Base-by-base conservation (phyloP, 2,113 vertebrate genomes). In the Theristicus caerulescens region DNA sequence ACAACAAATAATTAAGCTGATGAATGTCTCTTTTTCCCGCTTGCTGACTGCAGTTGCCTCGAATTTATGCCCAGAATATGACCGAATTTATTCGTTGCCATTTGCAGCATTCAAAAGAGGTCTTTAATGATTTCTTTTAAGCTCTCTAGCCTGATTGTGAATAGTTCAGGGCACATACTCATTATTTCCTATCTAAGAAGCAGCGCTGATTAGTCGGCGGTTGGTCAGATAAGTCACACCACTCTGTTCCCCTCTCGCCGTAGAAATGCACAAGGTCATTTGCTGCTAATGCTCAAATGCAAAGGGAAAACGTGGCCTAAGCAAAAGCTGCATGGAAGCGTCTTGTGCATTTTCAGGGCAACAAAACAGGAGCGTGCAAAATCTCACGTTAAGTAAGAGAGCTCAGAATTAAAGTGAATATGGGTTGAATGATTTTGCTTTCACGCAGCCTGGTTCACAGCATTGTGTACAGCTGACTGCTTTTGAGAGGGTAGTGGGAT, bases 71-170 rank as follows among this genome's bases (percentile, higher is more conserved):
- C 69, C 66, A 77, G 84, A 91, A 83, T 95, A 95, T 85, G 82
- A 85, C 58, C 24, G 93, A 70, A 93, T 94, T 94, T 96, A 96
- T 89, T 82, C 4, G 7, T 14, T 46, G 66, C 46, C 8, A 2
- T 83, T 93, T 58, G 82, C 26, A 90, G 93, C 93, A 88, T 90
- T 95, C 82, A 85, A 52, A 85, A 91, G 84, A 93, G 79, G 47
- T 42, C 74, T 91, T 93, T 95, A 96, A 95, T 86, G 95, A 95
- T 95, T 95, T 95, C 93, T 97, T 95, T 91, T 94, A 94, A 96
- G 94, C 95, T 95, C 81, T 87, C 88, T 32, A 84, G 86, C 55
- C 59, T 84, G 90, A 94, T 22, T 79, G 96, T 66, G 87, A 96
- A 3, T 42, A 90, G 86, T 3, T 17, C 74, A 77, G 81, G 67